A percentile compares a stretch with the other conserved stretches of the same genome.
phyloP scores from a whole-genome alignment of 2,113 vertebrate genomes.

The Odobenus rosmarus region DNA sequence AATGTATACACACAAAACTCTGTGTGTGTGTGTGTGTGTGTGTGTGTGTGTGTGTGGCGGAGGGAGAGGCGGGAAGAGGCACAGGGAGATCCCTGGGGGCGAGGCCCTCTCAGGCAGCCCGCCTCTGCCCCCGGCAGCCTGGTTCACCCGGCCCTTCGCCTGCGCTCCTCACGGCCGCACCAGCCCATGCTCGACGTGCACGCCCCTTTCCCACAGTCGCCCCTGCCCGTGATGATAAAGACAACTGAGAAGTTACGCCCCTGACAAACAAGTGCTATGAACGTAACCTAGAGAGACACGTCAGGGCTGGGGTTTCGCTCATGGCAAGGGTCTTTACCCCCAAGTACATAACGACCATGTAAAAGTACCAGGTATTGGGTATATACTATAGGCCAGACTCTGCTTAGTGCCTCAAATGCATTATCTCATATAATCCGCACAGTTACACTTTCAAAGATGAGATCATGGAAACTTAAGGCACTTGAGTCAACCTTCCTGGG shows the following conservation, averaged over 20 bases:
- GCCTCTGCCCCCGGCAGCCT: not conserved
- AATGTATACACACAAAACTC: not conserved
- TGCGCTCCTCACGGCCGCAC: no score
- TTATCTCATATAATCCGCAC: not conserved
- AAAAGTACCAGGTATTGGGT: not conserved
- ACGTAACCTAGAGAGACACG: not conserved
- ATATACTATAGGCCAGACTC: not conserved
- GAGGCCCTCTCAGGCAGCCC: not conserved
- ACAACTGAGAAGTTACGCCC: not conserved
- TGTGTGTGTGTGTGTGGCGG: not conserved
- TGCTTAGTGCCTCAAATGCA: not conserved
- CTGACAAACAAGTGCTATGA: not conserved
- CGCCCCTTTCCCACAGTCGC: not conserved
- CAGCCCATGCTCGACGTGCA: accelerated
- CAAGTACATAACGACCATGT: no score
- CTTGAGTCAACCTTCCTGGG: not conserved
- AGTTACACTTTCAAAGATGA: not conserved
- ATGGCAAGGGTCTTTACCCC: not conserved
- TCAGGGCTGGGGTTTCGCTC: not conserved
- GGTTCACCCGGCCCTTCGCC: not conserved
- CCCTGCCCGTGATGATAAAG: not conserved
- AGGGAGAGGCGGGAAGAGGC: not conserved
- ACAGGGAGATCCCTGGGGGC: accelerated
- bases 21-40: not conserved
- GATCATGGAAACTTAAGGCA: not conserved